phyloP scores from a whole-genome alignment of 2,888 invertebrate genomes.

The Spialia ferax region DNA sequence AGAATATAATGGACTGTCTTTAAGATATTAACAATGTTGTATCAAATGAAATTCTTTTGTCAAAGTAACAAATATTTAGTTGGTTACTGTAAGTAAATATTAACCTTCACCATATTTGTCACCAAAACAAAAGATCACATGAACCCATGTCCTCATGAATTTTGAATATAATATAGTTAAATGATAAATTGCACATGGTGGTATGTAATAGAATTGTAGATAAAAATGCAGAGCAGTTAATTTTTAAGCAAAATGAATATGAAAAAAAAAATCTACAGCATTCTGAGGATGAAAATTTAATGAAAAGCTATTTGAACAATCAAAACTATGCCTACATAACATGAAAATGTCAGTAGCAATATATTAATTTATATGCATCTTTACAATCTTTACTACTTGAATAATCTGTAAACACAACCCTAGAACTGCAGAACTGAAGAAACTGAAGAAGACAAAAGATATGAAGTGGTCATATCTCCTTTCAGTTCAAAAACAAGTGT shows the following conservation, averaged over 20 bases:
- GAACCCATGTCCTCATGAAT: constrained; percentile 15
- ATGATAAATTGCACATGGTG: constrained; percentile 50
- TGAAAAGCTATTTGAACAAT: constrained; percentile 46
- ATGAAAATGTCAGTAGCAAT: neutral
- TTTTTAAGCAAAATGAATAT: constrained; percentile 59
- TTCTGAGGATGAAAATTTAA: constrained; percentile 41
- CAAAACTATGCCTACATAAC: constrained; percentile 16
- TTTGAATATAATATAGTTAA: constrained; percentile 12
- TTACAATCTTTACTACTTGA: too few species aligned
- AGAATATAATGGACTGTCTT: neutral
- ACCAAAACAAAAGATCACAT: constrained; percentile 22
- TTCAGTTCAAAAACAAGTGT: too few species aligned
- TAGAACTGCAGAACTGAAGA: too few species aligned
- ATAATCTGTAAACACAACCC: too few species aligned
- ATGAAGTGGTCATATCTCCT: too few species aligned
- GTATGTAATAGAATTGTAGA: constrained; percentile 58
- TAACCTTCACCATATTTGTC: constrained; percentile 4
- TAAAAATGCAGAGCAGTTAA: constrained; percentile 82
- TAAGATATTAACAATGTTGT: constrained; percentile 1
- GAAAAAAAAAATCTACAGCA: constrained; percentile 43
- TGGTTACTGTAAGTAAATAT: neutral
- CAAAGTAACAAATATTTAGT: constrained; percentile 19
- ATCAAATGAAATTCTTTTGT: constrained; percentile 6
- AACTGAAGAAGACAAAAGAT: too few species aligned
- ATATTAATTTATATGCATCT: neutral